Percentiles rank a stretch among this genome's conserved stretches.
These are phyloP conservation scores for Seriola aureovittata DNA, from an alignment of 2,113 vertebrate species.

Conservation along the genomic window DNA sequence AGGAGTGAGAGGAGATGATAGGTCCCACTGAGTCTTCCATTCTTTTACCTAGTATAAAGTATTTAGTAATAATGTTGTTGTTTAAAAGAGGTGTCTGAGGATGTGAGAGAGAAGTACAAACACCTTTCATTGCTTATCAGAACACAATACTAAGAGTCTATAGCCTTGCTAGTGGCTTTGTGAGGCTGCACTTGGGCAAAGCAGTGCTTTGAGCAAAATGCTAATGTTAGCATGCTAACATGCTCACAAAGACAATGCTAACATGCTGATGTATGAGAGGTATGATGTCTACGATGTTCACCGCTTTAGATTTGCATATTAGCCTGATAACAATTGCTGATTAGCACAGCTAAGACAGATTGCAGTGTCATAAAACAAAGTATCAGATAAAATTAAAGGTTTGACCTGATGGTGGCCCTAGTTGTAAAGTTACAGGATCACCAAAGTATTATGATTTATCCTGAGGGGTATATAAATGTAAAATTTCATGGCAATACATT, in stretches of 20 bases:
- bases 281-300: not conserved
- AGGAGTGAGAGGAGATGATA: not conserved
- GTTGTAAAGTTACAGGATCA: too few relatives aligned
- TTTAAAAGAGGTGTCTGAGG: not conserved
- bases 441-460: not conserved
- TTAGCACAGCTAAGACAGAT: not conserved
- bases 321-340: not conserved
- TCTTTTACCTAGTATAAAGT: not conserved
- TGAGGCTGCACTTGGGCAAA: too few relatives aligned
- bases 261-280: not conserved
- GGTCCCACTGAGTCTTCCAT: not conserved
- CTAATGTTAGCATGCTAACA: not conserved
- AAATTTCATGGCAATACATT: not conserved
- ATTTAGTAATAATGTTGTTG: too few relatives aligned
- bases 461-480: not conserved
- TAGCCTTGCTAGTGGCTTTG: too few relatives aligned
- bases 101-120: not conserved
- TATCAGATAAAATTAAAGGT: too few relatives aligned
- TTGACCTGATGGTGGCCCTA: too few relatives aligned
- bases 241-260: not conserved
- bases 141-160: too few relatives aligned
- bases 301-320: not conserved
- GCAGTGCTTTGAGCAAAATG: not conserved
- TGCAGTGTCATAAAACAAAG: too few relatives aligned
- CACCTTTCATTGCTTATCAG: too few relatives aligned